Evolutionary conservation across 2,113 vertebrate species (phyloP), one percentile per base, ranked within the genome.

Genomic region (Spermophilus dauricus): DNA sequence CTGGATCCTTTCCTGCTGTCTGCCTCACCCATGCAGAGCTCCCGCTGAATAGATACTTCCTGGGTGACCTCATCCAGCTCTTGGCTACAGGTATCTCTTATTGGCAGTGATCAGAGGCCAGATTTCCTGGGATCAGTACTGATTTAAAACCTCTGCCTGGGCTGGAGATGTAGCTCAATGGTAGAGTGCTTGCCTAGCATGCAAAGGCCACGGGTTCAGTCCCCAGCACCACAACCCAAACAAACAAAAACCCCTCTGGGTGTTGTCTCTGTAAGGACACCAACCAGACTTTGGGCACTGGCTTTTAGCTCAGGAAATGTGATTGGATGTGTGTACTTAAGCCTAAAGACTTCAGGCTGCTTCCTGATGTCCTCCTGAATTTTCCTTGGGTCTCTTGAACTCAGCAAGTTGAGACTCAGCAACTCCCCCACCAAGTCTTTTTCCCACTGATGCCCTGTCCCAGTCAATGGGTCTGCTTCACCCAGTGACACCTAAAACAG

Each of bases 41-140:
- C 73, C 56, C 3, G 4, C 28, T 28, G 75, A 42, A 61, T 28
- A 4, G 9, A 73, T 39, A 67, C 75, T 91, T 97, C 82, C 72
- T 73, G 78, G 78, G 84, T 87, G 87, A 88, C 78, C 37, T 91
- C 96, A 89, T 67, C 51, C n/a, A 67, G 34, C 2, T 26, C 61
- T 17, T 53, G 89, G 78, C 56, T 73, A 67, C 67, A n/a, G 32
- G 70, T 56, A n/a, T 17, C 20, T 45, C 81, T 82, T 85, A 39
- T 6, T 53, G 58, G 56, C 77, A 89, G 63, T 9, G 8, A 91
- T 8, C 73, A 94, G 96, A 89, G 67, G 63, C 86, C 94, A 91
- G 95, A 86, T 91, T 95, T 95, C 73, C 83, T 86, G 58, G 42
- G 82, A 84, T 93, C 75, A 73, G 78, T 89, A 75, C 77, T 88